Evolutionary conservation across 2,797 vertebrate species (phyloP).

Genomic region (Syngnathus acus): DNA sequence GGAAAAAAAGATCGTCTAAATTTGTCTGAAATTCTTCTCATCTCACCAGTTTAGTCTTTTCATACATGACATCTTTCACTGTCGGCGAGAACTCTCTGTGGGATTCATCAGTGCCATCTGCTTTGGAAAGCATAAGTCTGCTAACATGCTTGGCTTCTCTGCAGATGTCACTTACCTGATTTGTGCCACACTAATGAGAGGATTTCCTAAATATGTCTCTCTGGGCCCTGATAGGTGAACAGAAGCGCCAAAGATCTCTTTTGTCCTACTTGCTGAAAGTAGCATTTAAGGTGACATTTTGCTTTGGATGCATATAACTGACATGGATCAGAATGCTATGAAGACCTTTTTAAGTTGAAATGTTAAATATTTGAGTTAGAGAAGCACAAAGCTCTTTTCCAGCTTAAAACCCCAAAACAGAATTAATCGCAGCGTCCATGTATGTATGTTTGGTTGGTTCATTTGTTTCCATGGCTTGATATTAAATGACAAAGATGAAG

Average conservation of each 20-base stretch:
- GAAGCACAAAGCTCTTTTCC: too few relatives aligned
- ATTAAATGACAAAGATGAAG: too few relatives aligned
- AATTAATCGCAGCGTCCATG: too few relatives aligned
- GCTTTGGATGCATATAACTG: not conserved
- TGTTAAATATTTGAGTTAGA: too few relatives aligned
- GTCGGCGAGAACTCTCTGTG: not conserved
- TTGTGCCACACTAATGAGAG: constrained; percentile 34
- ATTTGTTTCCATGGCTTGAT: too few relatives aligned
- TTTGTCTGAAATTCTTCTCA: not conserved
- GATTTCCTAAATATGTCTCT: constrained; percentile 22
- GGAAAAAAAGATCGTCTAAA: not conserved
- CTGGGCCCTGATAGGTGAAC: constrained; percentile 7
- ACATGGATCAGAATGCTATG: too few relatives aligned
- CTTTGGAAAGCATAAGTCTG: constrained; percentile 5
- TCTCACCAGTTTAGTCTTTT: not conserved
- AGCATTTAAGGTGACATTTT: not conserved
- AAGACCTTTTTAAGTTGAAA: too few relatives aligned
- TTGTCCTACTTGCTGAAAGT: constrained; percentile 12
- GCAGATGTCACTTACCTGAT: constrained; percentile 36
- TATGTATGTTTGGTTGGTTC: too few relatives aligned
- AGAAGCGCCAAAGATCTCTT: constrained; percentile 20
- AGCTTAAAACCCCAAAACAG: too few relatives aligned
- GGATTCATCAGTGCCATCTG: constrained; percentile 8
- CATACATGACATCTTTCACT: not conserved
- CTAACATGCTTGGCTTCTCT: constrained; percentile 26